Evolutionary conservation across 2,113 vertebrate genomes (phyloP).

Genomic region (Cygnus atratus): DNA sequence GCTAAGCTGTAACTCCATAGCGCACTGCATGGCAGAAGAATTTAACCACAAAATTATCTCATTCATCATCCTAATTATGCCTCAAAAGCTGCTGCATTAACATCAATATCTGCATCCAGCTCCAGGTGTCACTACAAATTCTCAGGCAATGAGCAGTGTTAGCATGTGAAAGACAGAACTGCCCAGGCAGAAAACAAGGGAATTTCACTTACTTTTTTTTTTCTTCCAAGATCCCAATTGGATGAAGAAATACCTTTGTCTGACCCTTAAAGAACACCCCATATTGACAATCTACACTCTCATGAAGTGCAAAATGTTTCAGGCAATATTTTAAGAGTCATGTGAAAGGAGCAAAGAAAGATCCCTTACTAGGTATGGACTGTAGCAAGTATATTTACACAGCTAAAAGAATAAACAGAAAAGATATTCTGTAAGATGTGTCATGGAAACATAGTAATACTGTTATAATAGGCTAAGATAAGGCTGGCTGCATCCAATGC

Average conservation of each 20-base stretch:
- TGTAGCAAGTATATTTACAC: not conserved
- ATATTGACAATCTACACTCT: not conserved
- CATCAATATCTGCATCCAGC: conserved; percentile 25
- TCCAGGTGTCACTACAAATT: not conserved
- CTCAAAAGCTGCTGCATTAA: not conserved
- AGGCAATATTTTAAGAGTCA: not conserved
- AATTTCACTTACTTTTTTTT: rapidly evolving
- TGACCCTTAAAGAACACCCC: not conserved
- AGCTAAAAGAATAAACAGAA: not conserved
- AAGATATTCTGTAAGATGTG: not conserved
- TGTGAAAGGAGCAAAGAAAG: not conserved
- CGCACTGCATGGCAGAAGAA: not conserved
- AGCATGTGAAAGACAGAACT: not conserved
- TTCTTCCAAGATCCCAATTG: not conserved
- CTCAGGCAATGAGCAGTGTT: not conserved
- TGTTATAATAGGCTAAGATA: not conserved
- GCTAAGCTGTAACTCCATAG: not conserved
- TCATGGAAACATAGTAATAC: not conserved
- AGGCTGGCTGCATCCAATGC: not conserved
- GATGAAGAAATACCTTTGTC: not conserved
- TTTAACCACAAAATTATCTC: not conserved
- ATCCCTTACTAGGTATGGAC: too few species aligned
- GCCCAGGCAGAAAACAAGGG: not conserved
- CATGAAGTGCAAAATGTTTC: rapidly evolving
- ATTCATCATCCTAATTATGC: conserved; percentile 26